Percentiles rank a stretch among this genome's conserved stretches.
phyloP scores from a whole-genome alignment of 2,113 vertebrate species.

The Leucosticte australis region DNA sequence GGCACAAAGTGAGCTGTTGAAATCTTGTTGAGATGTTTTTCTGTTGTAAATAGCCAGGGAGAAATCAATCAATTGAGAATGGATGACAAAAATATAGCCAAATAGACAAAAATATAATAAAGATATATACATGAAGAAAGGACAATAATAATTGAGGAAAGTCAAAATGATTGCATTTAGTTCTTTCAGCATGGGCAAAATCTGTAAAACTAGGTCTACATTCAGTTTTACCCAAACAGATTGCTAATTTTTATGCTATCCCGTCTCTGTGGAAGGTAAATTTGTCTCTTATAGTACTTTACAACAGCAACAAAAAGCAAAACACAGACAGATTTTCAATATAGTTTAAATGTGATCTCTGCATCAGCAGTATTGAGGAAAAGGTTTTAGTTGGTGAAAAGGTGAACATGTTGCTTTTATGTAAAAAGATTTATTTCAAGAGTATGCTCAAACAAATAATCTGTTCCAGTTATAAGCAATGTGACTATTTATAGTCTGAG shows the following conservation, averaged over 20 bases:
- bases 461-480: slow-evolving; percentile 21
- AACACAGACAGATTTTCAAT: not conserved
- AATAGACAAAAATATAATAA: not conserved
- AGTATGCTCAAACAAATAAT: slow-evolving; percentile 33
- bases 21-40: not conserved
- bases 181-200: not conserved
- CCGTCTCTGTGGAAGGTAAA: not conserved
- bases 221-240: not conserved
- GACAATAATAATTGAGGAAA: not conserved
- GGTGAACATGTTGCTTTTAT: not conserved
- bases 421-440: slow-evolving; percentile 32
- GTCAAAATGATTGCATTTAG: not conserved
- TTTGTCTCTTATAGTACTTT: not conserved
- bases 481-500: slow-evolving; percentile 55
- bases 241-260: not conserved
- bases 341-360: not conserved
- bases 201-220: not conserved
- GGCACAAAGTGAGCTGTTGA: not conserved
- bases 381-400: not conserved
- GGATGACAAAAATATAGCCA: not conserved
- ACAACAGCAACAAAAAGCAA: not conserved
- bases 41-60: not conserved
- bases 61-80: not conserved
- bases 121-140: not conserved
- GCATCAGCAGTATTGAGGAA: not conserved